These are phyloP conservation scores for Ceuthmochares aereus DNA, from an alignment of 2,113 vertebrate species.

Conservation along the genomic window DNA sequence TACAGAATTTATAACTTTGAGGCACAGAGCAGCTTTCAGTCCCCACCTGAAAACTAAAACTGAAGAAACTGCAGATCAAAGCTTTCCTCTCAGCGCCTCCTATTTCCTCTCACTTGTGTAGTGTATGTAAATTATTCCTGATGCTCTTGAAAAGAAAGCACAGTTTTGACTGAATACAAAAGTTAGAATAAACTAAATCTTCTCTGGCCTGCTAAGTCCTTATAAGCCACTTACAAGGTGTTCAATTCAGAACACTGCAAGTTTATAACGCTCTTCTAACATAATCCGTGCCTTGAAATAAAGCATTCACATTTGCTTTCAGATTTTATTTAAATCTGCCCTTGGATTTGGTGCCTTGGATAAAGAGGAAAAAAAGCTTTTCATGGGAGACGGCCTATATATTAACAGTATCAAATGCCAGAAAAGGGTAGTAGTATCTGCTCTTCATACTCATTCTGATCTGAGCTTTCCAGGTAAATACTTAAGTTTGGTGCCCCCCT, in stretches of 20 bases:
- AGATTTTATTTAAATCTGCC: not conserved
- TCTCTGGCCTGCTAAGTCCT: not conserved
- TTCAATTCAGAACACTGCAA: not conserved
- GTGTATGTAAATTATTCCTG: not conserved
- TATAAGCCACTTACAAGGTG: not conserved
- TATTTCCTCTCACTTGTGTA: not conserved
- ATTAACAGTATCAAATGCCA: not conserved
- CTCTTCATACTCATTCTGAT: not conserved
- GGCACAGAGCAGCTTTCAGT: not conserved
- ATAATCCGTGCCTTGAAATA: not conserved
- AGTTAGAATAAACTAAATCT: not conserved
- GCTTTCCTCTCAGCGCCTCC: not conserved
- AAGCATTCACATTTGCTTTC: not conserved
- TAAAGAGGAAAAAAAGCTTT: not conserved
- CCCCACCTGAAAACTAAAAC: not conserved
- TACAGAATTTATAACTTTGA: not conserved
- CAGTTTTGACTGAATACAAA: not conserved
- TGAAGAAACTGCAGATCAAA: not conserved
- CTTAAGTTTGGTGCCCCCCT: not conserved
- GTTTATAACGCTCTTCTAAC: not conserved
- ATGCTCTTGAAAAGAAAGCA: not conserved
- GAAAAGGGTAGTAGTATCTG: not conserved
- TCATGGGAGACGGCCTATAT: not conserved
- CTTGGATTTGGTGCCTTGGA: not conserved
- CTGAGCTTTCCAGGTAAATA: not conserved